Evolutionary conservation across 2,888 invertebrate genomes (phyloP).

Genomic region (Philopedon plagiatum): DNA sequence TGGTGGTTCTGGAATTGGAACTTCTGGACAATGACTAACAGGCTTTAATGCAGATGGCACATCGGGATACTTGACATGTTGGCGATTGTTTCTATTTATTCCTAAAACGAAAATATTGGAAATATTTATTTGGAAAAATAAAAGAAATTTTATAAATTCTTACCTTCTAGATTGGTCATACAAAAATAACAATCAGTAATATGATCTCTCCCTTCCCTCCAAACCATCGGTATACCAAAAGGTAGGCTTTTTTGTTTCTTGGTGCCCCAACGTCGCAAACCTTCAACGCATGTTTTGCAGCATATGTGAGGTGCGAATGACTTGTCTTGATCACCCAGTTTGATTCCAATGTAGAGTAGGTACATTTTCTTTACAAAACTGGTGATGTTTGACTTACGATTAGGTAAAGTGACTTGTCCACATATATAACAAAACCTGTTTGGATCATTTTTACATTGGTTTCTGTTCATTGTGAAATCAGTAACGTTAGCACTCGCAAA

Average conservation of each 20-base stretch:
- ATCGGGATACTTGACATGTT: no score
- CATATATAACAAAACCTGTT: slow-evolving; percentile 5
- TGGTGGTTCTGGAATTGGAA: no score
- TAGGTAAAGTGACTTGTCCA: slow-evolving; percentile 3
- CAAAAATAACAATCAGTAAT: slow-evolving; percentile 2
- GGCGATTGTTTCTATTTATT: no score
- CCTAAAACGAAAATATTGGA: no score
- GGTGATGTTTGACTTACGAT: not conserved
- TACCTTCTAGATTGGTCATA: not conserved
- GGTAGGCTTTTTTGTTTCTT: slow-evolving; percentile 4
- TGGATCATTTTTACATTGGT: not conserved
- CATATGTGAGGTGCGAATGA: no score
- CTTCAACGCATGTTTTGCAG: not conserved
- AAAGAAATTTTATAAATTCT: no score
- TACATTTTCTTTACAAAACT: not conserved
- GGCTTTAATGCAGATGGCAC: no score
- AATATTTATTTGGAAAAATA: no score
- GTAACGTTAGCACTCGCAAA: not conserved
- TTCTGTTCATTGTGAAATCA: not conserved
- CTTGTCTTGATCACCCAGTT: no score
- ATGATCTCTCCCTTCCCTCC: not conserved
- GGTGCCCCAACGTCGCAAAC: not conserved
- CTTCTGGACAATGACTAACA: no score
- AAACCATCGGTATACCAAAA: no score
- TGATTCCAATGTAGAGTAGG: no score